phyloP scores from a whole-genome alignment of 2,888 invertebrate species.

The Criorhina ranunculi region DNA sequence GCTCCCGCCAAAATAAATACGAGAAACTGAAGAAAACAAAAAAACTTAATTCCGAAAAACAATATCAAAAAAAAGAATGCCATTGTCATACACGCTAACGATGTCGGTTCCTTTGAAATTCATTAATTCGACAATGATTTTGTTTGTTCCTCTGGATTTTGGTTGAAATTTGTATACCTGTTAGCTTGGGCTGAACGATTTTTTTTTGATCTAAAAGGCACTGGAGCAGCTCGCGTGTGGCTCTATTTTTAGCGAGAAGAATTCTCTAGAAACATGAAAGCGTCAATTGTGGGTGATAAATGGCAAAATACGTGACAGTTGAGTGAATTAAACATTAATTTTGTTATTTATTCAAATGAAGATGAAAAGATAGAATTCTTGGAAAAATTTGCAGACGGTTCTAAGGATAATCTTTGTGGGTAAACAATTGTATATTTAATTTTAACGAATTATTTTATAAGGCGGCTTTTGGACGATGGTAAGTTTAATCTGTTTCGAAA shows the following conservation, averaged over 20 bases:
- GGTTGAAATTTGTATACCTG: conserved; percentile 49
- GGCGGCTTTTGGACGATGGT: too few relatives aligned
- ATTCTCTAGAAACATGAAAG: conserved; percentile 56
- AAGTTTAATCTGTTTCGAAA: too few relatives aligned
- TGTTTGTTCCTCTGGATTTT: conserved; percentile 21
- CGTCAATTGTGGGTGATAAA: conserved; percentile 72
- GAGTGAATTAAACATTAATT: conserved; percentile 64
- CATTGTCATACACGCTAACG: conserved; percentile 58
- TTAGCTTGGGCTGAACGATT: conserved; percentile 28
- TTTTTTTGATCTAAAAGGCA: conserved; percentile 3
- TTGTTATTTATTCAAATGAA: conserved; percentile 54
- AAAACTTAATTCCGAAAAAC: conserved; percentile 16
- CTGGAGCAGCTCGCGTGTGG: conserved; percentile 31
- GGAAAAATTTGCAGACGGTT: conserved; percentile 26
- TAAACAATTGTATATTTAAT: conserved; percentile 1
- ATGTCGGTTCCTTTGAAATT: conserved; percentile 72
- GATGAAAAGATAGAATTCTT: conserved; percentile 11
- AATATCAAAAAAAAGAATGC: conserved; percentile 31
- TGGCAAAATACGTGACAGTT: conserved; percentile 43
- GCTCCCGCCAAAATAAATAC: conserved; percentile 10
- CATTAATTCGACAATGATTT: conserved; percentile 61
- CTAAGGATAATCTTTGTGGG: background rate
- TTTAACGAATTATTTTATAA: background rate
- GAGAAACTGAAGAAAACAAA: background rate
- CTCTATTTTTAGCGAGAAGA: conserved; percentile 49